Base-by-base conservation (phyloP, 2,113 vertebrate species). In the Cochlearius cochlearius region DNA sequence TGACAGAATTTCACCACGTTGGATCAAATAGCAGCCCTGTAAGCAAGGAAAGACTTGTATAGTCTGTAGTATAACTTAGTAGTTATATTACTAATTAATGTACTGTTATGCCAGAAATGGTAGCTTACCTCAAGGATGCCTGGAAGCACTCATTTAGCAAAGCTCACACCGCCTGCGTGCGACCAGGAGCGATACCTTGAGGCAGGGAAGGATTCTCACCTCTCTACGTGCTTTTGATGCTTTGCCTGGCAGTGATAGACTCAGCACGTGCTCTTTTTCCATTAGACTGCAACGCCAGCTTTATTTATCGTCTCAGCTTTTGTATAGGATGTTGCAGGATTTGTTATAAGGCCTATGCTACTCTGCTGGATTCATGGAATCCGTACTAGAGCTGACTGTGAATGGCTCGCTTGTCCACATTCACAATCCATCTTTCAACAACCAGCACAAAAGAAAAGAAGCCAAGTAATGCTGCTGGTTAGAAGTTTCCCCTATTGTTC, bases 381-480 rank as follows among this genome's bases (percentile, higher is more conserved):
- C 72, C 5, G 2, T 80, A 47, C 36, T 43, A 21, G 50, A 80
- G 63, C 53, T 79, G 86, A 53, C 39, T 88, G 76, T 90, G 78
- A 96, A 94, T 86, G 77, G 86, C 38, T 94, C 0, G 0, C 63
- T 88, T 96, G 79, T 92, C 82, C 85, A 26, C 43, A 79, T 68
- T 88, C 94, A 94, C 67, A 55, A 12, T 47, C 73, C 47, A 50
- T 74, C 92, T 96, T 94, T 97, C 95, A 97, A 71, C 75, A 88
- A 88, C 25, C 36, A 95, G 22, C 49, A 88, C 52, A 92, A 91
- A 88, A 92, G 63, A 67, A 95, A 85, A 59, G 76, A 82, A 88
- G 62, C 25, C 36, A 72, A 84, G 63, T 80, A 91, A 53, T 74
- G 38, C 75, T 88, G 38, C 63, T 86, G 50, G n/a, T 90, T 93